A percentile compares a stretch with the other conserved stretches of the same genome.
These are phyloP conservation scores for Pterocles gutturalis DNA, from an alignment of 2,113 vertebrate genomes.

Conservation along the genomic window DNA sequence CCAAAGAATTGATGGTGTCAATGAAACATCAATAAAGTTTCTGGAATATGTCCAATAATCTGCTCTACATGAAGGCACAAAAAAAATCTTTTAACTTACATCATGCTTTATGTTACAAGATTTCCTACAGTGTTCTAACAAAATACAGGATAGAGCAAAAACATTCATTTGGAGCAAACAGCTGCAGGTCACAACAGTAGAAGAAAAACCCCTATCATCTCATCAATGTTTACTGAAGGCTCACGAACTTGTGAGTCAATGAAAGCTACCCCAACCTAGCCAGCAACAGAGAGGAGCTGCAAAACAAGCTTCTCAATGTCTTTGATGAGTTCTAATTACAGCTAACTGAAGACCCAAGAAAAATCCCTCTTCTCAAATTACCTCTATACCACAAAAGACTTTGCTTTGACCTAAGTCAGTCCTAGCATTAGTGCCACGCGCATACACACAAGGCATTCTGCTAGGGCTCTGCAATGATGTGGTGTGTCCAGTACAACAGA, in stretches of 20 bases:
- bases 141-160: background rate
- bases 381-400: background rate
- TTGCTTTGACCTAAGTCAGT: background rate
- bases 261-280: background rate
- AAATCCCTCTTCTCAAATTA: background rate
- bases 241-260: background rate
- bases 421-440: background rate
- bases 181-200: background rate
- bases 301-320: background rate
- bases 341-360: background rate
- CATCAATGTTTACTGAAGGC: background rate
- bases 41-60: background rate
- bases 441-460: rapidly evolving
- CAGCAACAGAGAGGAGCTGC: background rate
- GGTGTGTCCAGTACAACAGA: background rate
- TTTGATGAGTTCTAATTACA: background rate
- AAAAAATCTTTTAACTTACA: background rate
- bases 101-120: background rate
- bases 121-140: background rate
- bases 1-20: background rate
- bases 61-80: background rate
- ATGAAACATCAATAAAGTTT: background rate
- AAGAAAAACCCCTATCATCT: background rate
- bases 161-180: background rate
- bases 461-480: background rate